Conservation (phyloP, 2,113 vertebrate species). For the Cynoglossus semilaevis region DNA sequence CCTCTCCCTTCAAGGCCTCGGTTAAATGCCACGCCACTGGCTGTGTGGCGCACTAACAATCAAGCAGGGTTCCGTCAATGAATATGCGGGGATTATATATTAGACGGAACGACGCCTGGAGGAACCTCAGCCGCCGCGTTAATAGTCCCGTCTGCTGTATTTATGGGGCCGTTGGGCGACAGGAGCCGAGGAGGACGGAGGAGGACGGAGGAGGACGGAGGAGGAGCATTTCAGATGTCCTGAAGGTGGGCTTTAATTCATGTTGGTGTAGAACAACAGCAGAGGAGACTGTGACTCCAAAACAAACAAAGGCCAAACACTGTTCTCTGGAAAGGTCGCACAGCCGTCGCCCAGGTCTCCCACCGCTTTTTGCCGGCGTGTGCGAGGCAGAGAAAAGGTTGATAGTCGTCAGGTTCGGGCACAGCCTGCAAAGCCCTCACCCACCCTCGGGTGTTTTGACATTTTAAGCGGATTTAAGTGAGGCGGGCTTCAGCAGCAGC, state of each 20-base stretch:
- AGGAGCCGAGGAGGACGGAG: slow-evolving; percentile 7
- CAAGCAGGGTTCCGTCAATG: slow-evolving; percentile 38
- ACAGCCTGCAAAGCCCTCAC: slow-evolving; percentile 50
- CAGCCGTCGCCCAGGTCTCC: slow-evolving; percentile 55
- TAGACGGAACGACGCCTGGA: slow-evolving; percentile 31
- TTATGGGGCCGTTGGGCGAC: slow-evolving; percentile 40
- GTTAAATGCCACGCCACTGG: slow-evolving; percentile 50
- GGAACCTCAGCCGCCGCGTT: slow-evolving; percentile 32
- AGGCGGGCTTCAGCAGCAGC: slow-evolving; percentile 48
- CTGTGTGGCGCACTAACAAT: slow-evolving; percentile 34
- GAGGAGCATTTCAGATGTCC: too few relatives aligned
- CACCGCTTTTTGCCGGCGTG: slow-evolving; percentile 47
- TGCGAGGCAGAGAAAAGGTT: slow-evolving; percentile 47
- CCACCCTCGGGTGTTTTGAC: slow-evolving; percentile 67
- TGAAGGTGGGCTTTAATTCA: background rate
- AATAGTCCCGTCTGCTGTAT: slow-evolving; percentile 43
- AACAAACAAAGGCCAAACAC: slow-evolving; percentile 55
- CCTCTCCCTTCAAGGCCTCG: slow-evolving; percentile 43
- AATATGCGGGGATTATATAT: slow-evolving; percentile 38
- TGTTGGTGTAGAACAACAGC: background rate
- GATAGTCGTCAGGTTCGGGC: slow-evolving; percentile 58
- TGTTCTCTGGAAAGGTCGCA: slow-evolving; percentile 62
- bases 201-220: background rate
- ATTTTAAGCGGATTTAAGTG: slow-evolving; percentile 69
- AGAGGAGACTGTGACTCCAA: slow-evolving; percentile 40